These are phyloP conservation scores for Harpagus bidentatus DNA, from an alignment of 2,113 vertebrate genomes.

Conservation along the genomic window DNA sequence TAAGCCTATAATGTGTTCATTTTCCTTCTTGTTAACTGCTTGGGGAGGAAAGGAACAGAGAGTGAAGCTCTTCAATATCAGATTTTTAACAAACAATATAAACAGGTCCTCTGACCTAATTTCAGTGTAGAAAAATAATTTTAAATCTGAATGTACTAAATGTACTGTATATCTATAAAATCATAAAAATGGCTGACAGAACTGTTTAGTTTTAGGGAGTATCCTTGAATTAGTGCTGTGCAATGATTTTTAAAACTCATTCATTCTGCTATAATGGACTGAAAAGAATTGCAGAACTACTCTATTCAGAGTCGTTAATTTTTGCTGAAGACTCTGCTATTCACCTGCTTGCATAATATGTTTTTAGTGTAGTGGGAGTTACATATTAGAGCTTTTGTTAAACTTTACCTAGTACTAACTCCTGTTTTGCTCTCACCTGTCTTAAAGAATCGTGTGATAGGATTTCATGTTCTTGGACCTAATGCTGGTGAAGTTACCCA, in stretches of 20 bases:
- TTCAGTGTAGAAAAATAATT: not conserved
- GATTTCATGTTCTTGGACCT: conserved; percentile 92
- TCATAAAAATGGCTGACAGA: not conserved
- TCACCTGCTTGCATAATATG: not conserved
- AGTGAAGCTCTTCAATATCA: not conserved
- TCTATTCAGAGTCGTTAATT: not conserved
- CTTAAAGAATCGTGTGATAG: conserved; percentile 86
- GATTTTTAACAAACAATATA: not conserved
- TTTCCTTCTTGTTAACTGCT: not conserved
- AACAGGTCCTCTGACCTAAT: not conserved
- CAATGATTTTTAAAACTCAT: not conserved
- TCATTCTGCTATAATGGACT: not conserved
- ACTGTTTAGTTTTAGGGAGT: not conserved
- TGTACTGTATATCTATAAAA: not conserved
- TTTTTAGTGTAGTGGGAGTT: not conserved
- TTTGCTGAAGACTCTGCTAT: not conserved
- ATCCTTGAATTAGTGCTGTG: not conserved
- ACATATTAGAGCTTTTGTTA: not conserved
- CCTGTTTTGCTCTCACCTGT: not conserved
- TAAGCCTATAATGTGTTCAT: not conserved
- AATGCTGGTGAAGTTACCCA: conserved; percentile 96
- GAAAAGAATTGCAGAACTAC: not conserved
- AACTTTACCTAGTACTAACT: not conserved
- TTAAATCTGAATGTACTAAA: not conserved
- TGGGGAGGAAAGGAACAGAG: not conserved